Evolutionary conservation across 1,140 invertebrate genomes (phyloP).

Genomic region (Drosophila novamexicana): DNA sequence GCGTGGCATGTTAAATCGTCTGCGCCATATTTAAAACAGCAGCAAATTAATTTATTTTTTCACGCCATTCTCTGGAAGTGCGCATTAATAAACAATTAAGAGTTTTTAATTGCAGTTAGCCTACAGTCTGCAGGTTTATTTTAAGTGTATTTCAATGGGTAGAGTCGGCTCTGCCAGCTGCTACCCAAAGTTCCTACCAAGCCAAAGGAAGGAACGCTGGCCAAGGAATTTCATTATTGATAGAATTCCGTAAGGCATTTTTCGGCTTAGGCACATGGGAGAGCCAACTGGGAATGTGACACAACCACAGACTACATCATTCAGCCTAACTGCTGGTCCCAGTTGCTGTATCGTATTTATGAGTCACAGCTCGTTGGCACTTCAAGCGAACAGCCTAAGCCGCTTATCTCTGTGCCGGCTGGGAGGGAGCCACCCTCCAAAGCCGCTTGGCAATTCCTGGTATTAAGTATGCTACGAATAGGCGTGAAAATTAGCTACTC

Average conservation of each 20-base stretch:
- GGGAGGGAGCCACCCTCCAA: not conserved
- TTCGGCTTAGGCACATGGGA: not conserved
- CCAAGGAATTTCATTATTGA: slow-evolving; percentile 10
- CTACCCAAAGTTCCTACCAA: not conserved
- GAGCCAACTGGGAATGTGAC: not conserved
- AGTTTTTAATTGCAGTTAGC: slow-evolving; percentile 68
- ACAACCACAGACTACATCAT: not conserved
- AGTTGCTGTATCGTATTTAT: slow-evolving; percentile 18
- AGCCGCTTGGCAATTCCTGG: slow-evolving; percentile 32
- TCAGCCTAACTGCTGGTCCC: not conserved
- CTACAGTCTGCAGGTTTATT: slow-evolving; percentile 6
- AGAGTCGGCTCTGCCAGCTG: not conserved
- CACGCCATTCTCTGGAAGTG: slow-evolving; percentile 64
- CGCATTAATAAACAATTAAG: slow-evolving; percentile 81
- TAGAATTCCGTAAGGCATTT: slow-evolving; percentile 8
- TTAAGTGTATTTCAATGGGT: not conserved
- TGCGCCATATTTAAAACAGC: slow-evolving; percentile 77
- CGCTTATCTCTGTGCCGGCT: slow-evolving; percentile 26
- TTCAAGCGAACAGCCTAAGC: slow-evolving; percentile 45
- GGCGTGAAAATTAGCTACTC: slow-evolving; percentile 39
- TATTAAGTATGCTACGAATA: slow-evolving; percentile 16
- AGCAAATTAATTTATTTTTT: slow-evolving; percentile 80
- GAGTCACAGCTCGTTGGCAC: slow-evolving; percentile 36
- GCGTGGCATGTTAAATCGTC: slow-evolving; percentile 65
- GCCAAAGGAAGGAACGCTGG: not conserved